Base-by-base conservation (phyloP, 1,140 invertebrate genomes). In the Leptinotarsa texana region DNA sequence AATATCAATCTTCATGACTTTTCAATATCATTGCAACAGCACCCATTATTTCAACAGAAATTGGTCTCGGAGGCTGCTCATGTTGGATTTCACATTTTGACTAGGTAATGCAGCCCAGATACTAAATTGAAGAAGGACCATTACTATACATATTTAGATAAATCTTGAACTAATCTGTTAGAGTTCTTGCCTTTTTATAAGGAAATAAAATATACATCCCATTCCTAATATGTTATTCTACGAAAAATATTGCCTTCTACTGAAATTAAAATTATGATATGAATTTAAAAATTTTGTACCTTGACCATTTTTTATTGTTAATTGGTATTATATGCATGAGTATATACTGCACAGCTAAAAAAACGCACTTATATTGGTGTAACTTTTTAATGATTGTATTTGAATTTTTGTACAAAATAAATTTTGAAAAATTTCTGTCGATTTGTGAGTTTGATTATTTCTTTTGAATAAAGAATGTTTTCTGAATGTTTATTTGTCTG, bases 361-460 rank as follows among this genome's bases (percentile, higher is more conserved):
- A 75, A 69, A 75, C 63, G 69, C 77, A 78, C 76, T 75, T 75
- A 74, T 69, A 74, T 76, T 72, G 74, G 72, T 77, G 78, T 79
- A 72, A 77, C 76, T 80, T 76, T 78, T 76, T 76, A 75, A 79
- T 75, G 65, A 77, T 76, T 77, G 76, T 79, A 79, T 73, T 78
- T 69, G 71, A 78, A 75, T 77, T 81, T 81, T 81, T 81, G 80
- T 81, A 81, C 78, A 82, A 79, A 79, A 77, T 79, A 82, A 78
- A 77, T 74, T 78, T 72, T 63, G 65, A 74, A 79, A 73, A 77
- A 75, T 77, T 74, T 51, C 75, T 79, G 75, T 77, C 72, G 13
- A 57, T 69, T 67, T 57, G n/a, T 21, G 15, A 27, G 63, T 70
- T 47, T 49, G 11, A 18, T 18, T 70, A 42, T 42, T 42, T 6